Conservation (phyloP, 2,797 vertebrate genomes). For the Thunnus albacares region DNA sequence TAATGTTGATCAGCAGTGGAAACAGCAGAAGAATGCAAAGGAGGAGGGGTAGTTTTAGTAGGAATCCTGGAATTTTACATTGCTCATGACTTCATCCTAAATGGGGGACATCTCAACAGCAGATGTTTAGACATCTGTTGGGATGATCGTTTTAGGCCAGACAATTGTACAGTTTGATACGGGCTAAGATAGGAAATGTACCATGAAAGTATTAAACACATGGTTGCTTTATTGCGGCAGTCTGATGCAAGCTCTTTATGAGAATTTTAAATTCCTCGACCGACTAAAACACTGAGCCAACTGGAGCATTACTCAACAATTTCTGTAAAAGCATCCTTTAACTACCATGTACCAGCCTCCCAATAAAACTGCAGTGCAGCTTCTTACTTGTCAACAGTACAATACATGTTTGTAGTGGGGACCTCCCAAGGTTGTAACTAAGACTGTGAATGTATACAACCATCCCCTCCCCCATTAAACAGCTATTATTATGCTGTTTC, state of each 20-base stretch:
- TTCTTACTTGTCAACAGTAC: background rate
- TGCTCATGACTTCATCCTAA: slow-evolving; percentile 48
- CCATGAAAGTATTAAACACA: slow-evolving; percentile 22
- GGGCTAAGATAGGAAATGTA: slow-evolving; percentile 5
- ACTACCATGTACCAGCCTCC: background rate
- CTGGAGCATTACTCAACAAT: slow-evolving; percentile 6
- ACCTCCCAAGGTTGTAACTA: slow-evolving; percentile 4
- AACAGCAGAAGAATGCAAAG: slow-evolving; percentile 43
- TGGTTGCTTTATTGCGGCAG: slow-evolving; percentile 8
- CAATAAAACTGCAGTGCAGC: slow-evolving; percentile 20
- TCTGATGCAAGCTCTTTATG: slow-evolving; percentile 1
- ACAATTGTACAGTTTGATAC: slow-evolving; percentile 36
- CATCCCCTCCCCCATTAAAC: background rate
- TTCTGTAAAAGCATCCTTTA: slow-evolving; percentile 23
- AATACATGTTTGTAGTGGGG: slow-evolving; percentile 17
- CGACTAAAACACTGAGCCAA: background rate
- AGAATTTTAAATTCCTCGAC: background rate
- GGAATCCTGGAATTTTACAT: slow-evolving; percentile 47
- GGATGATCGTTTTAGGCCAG: slow-evolving; percentile 38
- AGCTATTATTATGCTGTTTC: background rate
- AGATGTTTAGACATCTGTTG: slow-evolving; percentile 66
- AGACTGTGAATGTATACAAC: slow-evolving; percentile 13
- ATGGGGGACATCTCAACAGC: slow-evolving; percentile 35
- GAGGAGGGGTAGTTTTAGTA: slow-evolving; percentile 21
- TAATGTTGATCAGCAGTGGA: slow-evolving; percentile 69